Evolutionary conservation across 2,113 vertebrate species (phyloP).

Genomic region (Thomomys bottae): DNA sequence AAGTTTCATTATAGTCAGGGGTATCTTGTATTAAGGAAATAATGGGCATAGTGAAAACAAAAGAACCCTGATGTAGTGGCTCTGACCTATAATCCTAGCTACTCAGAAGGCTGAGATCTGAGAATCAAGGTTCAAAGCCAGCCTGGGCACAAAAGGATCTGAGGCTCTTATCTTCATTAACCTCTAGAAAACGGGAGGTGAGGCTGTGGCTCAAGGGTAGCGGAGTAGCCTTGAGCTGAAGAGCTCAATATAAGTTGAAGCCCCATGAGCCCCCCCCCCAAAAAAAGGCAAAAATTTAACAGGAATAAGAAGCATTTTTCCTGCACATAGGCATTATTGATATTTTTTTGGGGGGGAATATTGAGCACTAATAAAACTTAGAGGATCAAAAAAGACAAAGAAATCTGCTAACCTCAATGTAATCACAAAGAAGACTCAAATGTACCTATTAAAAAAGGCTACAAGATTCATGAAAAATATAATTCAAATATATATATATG

Average conservation of each 20-base stretch:
- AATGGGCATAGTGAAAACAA: too few relatives aligned
- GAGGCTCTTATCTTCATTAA: too few relatives aligned
- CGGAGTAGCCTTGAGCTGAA: too few relatives aligned
- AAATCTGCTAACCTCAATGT: neutral
- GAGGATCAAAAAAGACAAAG: neutral
- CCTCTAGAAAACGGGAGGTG: too few relatives aligned
- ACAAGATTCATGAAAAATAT: neutral
- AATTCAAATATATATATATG: neutral
- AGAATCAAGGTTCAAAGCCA: too few relatives aligned
- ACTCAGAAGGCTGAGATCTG: too few relatives aligned
- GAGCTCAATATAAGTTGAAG: too few relatives aligned
- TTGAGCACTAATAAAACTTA: neutral
- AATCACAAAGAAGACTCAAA: neutral
- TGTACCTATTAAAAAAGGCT: neutral
- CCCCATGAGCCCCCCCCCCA: too few relatives aligned
- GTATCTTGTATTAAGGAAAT: neutral
- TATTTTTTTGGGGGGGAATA: neutral
- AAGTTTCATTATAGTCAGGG: neutral
- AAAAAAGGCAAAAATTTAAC: neutral
- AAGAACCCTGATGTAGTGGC: too few relatives aligned
- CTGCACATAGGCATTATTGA: rapidly evolving
- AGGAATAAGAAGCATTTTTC: neutral
- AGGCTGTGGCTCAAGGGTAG: too few relatives aligned
- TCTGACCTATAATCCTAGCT: too few relatives aligned
- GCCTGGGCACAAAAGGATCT: too few relatives aligned